Percentiles rank a stretch among this genome's conserved stretches.
Evolutionary conservation across 2,888 invertebrate genomes (phyloP).

Genomic region (Apomyelois bistriatella): DNA sequence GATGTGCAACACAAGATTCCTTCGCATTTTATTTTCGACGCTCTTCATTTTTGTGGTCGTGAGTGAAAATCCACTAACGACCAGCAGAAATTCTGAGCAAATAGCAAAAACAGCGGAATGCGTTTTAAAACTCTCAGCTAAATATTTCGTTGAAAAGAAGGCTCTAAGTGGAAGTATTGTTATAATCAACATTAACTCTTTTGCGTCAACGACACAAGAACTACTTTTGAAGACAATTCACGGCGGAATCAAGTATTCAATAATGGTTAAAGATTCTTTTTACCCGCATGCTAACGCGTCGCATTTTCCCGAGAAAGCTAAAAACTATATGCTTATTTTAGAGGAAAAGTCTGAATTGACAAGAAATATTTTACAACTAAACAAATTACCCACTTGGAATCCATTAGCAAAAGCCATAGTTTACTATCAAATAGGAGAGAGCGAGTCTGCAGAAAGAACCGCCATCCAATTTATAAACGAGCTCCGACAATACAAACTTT

Average conservation of each 20-base stretch:
- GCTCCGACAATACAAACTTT: conserved; percentile 56
- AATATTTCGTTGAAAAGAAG: conserved; percentile 75
- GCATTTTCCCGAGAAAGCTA: conserved; percentile 76
- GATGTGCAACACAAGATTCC: conserved; percentile 35
- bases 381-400: conserved; percentile 74
- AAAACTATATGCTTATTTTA: conserved; percentile 77
- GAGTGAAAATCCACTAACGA: conserved; percentile 54
- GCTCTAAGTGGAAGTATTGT: conserved; percentile 74
- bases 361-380: conserved; percentile 67
- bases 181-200: conserved; percentile 72
- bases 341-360: conserved; percentile 67
- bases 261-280: conserved; percentile 76
- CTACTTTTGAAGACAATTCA: conserved; percentile 67
- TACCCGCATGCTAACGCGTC: conserved; percentile 72
- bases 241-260: conserved; percentile 66
- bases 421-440: conserved; percentile 54
- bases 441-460: conserved; percentile 44
- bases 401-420: conserved; percentile 72
- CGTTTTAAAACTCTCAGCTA: conserved; percentile 73
- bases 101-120: conserved; percentile 68
- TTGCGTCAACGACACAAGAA: conserved; percentile 57
- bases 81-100: conserved; percentile 56
- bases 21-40: conserved; percentile 31
- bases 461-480: conserved; percentile 64
- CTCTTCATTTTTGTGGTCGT: conserved; percentile 37